Evolutionary conservation across 1,140 invertebrate species (phyloP).

Genomic region (Pseudobourletiella spinata): DNA sequence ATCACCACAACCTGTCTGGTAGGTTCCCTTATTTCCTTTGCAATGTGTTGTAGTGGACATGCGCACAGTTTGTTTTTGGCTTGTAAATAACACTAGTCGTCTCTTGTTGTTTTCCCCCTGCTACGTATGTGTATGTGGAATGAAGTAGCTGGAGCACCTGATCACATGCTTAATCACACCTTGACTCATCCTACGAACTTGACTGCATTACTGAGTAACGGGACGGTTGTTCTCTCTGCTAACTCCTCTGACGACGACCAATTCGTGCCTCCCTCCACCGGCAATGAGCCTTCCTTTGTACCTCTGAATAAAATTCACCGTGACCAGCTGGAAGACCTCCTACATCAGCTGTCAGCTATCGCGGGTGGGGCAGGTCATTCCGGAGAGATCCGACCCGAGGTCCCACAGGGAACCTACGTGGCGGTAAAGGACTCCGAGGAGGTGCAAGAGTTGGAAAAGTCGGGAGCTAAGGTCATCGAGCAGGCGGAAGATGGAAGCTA

Average conservation of each 20-base stretch:
- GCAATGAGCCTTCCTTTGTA: constrained; percentile 26
- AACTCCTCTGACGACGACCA: constrained; percentile 15
- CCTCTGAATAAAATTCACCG: constrained; percentile 27
- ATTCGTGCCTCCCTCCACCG: constrained; percentile 29
- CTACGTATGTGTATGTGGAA: too few species aligned
- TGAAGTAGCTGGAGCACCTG: too few species aligned
- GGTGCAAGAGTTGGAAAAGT: constrained; percentile 26
- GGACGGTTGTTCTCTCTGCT: neutral
- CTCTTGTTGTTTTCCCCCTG: neutral
- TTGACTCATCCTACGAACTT: constrained; percentile 9
- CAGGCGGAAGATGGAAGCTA: constrained; percentile 31
- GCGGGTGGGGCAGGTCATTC: constrained; percentile 10
- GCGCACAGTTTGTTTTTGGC: too few species aligned
- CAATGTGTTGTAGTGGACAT: too few species aligned
- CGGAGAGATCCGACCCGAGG: constrained; percentile 11
- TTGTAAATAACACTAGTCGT: neutral
- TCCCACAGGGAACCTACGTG: constrained; percentile 24
- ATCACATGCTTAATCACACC: constrained; percentile 16
- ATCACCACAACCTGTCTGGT: constrained; percentile 6
- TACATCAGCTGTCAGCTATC: constrained; percentile 30
- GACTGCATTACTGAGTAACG: constrained; percentile 13
- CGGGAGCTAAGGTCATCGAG: constrained; percentile 32
- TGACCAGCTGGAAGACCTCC: constrained; percentile 30
- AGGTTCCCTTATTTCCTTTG: too few species aligned
- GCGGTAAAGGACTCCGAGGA: constrained; percentile 19